Conservation (phyloP, 2,113 vertebrate species). For the Strix uralensis region DNA sequence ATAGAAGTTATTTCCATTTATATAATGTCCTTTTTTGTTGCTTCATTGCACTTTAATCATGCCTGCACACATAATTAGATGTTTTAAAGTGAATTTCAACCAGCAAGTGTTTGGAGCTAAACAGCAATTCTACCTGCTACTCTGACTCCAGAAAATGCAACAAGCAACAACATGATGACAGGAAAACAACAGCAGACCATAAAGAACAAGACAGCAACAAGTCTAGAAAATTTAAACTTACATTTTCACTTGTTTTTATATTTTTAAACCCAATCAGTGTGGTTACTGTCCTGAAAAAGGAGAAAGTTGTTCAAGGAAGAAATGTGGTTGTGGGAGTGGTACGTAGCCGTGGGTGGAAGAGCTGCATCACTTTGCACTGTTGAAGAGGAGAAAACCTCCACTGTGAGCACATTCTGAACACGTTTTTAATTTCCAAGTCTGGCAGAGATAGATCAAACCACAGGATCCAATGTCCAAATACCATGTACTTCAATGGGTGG, state of each 20-base stretch:
- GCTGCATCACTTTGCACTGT: background rate
- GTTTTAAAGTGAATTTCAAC: background rate
- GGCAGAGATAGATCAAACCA: background rate
- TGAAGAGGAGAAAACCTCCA: background rate
- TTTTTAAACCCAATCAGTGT: background rate
- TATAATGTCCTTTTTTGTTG: background rate
- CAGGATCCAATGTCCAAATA: background rate
- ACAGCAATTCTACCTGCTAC: background rate
- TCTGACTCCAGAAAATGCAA: background rate
- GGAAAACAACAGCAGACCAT: background rate
- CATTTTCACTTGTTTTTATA: background rate
- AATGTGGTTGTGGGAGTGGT: background rate
- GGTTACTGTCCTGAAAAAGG: background rate
- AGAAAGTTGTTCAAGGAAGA: background rate
- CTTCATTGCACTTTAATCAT: background rate
- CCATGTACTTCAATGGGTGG: rapidly evolving
- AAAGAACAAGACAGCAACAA: background rate
- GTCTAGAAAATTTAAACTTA: background rate
- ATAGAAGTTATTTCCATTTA: background rate
- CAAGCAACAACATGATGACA: background rate
- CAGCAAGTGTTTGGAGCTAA: background rate
- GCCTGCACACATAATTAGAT: background rate
- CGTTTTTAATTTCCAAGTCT: background rate
- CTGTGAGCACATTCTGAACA: background rate
- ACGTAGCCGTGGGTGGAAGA: background rate